These are phyloP conservation scores for Neoitamus cyanurus DNA, from an alignment of 2,888 invertebrate genomes.

Conservation along the genomic window DNA sequence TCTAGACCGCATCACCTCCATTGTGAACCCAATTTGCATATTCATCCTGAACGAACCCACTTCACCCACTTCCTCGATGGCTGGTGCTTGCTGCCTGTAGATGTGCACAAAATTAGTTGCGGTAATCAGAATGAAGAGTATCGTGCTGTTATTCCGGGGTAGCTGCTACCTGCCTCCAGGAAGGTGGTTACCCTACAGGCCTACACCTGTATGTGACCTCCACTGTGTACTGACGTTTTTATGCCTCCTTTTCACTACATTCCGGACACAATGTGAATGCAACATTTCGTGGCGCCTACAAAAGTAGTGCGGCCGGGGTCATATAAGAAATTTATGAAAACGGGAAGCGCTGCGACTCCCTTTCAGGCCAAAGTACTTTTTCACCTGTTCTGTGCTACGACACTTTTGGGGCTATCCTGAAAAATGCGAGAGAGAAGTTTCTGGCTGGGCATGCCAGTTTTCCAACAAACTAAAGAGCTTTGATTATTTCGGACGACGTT, in stretches of 20 bases:
- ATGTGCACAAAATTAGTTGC: not conserved
- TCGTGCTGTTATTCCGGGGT: not conserved
- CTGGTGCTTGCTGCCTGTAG: not conserved
- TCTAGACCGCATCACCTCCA: not conserved
- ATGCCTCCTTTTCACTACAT: not conserved
- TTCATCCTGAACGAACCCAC: not conserved
- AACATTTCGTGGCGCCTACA: not conserved
- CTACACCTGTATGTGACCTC: not conserved
- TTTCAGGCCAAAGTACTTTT: not conserved
- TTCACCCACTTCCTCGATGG: constrained; percentile 5
- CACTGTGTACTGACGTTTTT: not conserved
- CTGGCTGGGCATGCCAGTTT: not conserved
- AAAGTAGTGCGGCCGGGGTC: not conserved
- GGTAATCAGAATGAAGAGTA: not conserved
- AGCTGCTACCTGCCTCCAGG: not conserved
- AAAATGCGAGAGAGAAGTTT: not conserved
- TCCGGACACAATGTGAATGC: constrained; percentile 1
- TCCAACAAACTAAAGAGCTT: not conserved
- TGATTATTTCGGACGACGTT: not conserved
- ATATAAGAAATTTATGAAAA: constrained; percentile 1
- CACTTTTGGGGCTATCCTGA: not conserved
- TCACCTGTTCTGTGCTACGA: not conserved
- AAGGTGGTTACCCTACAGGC: not conserved
- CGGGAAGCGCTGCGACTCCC: not conserved
- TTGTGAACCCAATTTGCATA: constrained; percentile 1